Percentiles rank a stretch among this genome's conserved stretches.
phyloP scores from a whole-genome alignment of 1,140 invertebrate species.

The Schlechtendalia chinensis region DNA sequence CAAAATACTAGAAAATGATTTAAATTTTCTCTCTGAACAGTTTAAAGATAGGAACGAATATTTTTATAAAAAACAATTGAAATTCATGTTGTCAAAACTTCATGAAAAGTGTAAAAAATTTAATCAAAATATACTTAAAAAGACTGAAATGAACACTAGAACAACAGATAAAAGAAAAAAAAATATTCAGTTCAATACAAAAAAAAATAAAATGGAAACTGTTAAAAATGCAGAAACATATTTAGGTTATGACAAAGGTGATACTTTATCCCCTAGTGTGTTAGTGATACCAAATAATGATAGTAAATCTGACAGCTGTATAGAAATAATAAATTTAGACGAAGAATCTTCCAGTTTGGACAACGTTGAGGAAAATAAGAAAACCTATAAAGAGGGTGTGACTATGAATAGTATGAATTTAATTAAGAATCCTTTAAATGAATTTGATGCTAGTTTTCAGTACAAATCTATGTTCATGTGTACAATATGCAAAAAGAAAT shows the following conservation, averaged over 20 bases:
- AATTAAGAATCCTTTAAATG: neutral
- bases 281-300: neutral
- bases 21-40: neutral
- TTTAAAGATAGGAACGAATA: neutral
- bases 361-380: neutral
- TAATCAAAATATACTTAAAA: neutral
- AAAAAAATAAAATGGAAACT: neutral
- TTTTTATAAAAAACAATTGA: neutral
- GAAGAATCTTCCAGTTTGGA: neutral
- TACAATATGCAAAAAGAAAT: neutral
- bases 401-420: neutral
- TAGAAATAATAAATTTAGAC: neutral
- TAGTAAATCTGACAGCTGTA: neutral
- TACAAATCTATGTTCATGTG: neutral
- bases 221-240: neutral
- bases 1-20: neutral
- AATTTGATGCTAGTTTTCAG: neutral
- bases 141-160: neutral
- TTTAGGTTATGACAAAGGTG: neutral
- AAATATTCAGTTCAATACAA: neutral
- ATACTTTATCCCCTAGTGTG: neutral
- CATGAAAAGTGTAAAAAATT: neutral
- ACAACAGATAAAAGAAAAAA: conserved; percentile 23
- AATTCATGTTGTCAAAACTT: conserved; percentile 13
- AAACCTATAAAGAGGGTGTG: neutral